phyloP scores from a whole-genome alignment of 2,888 invertebrate genomes.

The Ceramica pisi region DNA sequence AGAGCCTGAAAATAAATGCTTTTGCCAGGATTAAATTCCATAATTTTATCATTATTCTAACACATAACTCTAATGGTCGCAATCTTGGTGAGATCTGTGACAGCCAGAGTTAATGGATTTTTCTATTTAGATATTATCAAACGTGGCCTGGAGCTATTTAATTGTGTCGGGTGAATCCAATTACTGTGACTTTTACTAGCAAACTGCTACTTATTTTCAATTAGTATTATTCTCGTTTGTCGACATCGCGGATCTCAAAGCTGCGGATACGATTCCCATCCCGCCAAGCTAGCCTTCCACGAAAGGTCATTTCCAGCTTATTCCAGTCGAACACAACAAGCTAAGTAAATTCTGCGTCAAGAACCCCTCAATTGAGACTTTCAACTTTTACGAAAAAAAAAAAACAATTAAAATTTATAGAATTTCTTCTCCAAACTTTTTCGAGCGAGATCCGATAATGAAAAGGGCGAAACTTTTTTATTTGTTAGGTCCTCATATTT shows the following conservation, averaged over 20 bases:
- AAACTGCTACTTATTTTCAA: conserved; percentile 13
- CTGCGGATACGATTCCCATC: conserved; percentile 20
- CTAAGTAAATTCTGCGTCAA: conserved; percentile 46
- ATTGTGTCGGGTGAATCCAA: conserved; percentile 22
- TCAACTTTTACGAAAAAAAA: conserved; percentile 57
- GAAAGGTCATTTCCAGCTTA: conserved; percentile 60
- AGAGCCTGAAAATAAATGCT: conserved; percentile 6
- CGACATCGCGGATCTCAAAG: conserved; percentile 19
- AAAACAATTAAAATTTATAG: conserved; percentile 56
- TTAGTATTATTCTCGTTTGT: conserved; percentile 22
- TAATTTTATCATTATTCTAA: conserved; percentile 33
- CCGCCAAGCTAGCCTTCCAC: background rate
- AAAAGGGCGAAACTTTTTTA: conserved; percentile 57
- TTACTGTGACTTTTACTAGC: conserved; percentile 16
- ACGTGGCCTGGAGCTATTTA: conserved; percentile 16
- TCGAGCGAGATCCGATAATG: conserved; percentile 49
- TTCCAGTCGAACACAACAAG: conserved; percentile 45
- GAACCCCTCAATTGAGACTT: conserved; percentile 42
- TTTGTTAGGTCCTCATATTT: conserved; percentile 53
- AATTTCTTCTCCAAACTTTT: conserved; percentile 48
- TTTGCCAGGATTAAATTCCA: conserved; percentile 18
- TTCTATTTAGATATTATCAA: conserved; percentile 39
- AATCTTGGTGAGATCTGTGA: conserved; percentile 22
- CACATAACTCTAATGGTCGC: conserved; percentile 21
- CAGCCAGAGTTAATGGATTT: conserved; percentile 33